Base-by-base conservation (phyloP, 2,888 invertebrate genomes). In the Polydesmus complanatus region DNA sequence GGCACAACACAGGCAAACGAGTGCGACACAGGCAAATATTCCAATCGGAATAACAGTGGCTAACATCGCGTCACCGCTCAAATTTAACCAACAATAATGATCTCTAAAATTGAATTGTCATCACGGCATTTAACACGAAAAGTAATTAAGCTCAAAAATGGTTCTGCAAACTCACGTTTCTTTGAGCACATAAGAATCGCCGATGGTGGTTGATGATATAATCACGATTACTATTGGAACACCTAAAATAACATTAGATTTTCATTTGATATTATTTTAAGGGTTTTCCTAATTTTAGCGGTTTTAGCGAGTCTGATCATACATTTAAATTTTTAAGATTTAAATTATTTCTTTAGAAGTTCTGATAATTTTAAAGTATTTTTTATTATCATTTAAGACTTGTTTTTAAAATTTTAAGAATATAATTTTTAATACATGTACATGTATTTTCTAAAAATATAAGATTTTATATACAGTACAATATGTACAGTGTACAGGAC, bases 11-110 rank as follows among this genome's bases (percentile, higher is more conserved):
- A 61, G 21, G 47, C 25, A 57, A 21, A 61, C 47, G 18, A 61
- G 26, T 5, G 61, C 49, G 8, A 49, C 23, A 11, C 27, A 5
- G 19, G 57, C 56, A 27, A 61, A 61, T 27, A 61, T 57, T n/a
- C 61, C 61, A 19, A 61, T 61, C 1, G 61, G 61, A 50, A 61
- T 52, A 8, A 56, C 57, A 3, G 61, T 61, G n/a, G 54, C 60
- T n/a, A 27, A 60, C 60, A 60, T 54, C 5, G 54, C 60, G 23
- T 54, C 54, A 19, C 27, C 54, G 1, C 54, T 48, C 54, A 60
- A 23, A 54, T 60, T 60, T 22, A 60, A 37, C 60, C 60, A 60
- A 23, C 60, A 60, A 8, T 54, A 52, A n/a, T 37, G 37, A 37
- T 37, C 37, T 8, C 37, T 37, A 8, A 37, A 37, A 37, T 37